Base-by-base conservation (phyloP, 2,113 vertebrate genomes). In the Carlito syrichta region DNA sequence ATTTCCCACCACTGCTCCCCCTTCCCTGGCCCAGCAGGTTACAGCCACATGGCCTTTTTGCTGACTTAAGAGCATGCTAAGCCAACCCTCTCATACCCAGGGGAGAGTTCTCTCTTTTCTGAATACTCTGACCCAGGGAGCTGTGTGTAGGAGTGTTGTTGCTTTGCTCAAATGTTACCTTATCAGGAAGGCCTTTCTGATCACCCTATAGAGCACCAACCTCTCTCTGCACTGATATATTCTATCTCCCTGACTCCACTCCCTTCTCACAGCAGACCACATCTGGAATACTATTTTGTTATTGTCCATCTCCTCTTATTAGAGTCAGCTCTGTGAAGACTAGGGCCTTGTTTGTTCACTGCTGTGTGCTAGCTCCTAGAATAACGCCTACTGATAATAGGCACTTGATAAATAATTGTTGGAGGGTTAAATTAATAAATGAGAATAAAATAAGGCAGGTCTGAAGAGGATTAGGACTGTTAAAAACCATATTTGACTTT, bases 401-500 rank as follows among this genome's bases (percentile, higher is more conserved):
- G 50, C 66, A 58, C n/a, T 8, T 52, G 35, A 8, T 16, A 63
- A 54, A 14, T 52, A 13, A 13, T 54, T 45, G 84, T 22, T 32
- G 63, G 35, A 17, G 35, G 8, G 50, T 50, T 78, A 20, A 43
- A 43, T 48, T 68, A 56, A 63, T 50, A 32, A 50, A 84, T 5
- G 77, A 83, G 38, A 68, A 66, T 58, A 56, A 94, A 73, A 71
- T 63, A 56, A 94, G 60, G 74, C 54, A 66, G 86, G 73, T 85
- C 58, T 69, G 81, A 90, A 9, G 95, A 98, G 62, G 92, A 89
- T 98, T 92, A 96, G 96, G 97, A 95, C 97, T 98, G 98, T 98
- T 98, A 98, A 98, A 98, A 98, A 98, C 94, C 97, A 96, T 98
- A 93, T 97, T 96, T 96, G 63, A 58, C 97, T 98, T 98, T 98